These are phyloP conservation scores for Emydoidea blandingii DNA, from an alignment of 2,797 vertebrate species.

Conservation along the genomic window DNA sequence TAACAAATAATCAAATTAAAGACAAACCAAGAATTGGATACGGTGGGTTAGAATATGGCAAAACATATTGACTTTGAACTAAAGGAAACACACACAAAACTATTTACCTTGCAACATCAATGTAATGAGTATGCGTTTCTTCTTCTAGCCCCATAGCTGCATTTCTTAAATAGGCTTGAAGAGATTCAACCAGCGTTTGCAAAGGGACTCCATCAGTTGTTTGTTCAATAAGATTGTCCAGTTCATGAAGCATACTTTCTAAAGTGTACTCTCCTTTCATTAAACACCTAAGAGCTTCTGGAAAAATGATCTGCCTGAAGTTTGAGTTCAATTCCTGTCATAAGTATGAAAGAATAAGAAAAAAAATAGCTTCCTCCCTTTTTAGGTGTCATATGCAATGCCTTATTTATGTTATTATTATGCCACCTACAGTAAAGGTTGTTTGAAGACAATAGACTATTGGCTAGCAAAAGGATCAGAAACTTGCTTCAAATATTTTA, in stretches of 20 bases:
- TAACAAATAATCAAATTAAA: not conserved
- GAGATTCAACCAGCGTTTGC: conserved; percentile 89
- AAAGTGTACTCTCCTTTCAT: conserved; percentile 96
- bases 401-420: not conserved
- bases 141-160: conserved; percentile 90
- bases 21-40: not conserved
- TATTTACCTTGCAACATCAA: conserved; percentile 92
- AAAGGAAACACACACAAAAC: not conserved
- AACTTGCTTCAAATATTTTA: not conserved
- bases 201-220: conserved; percentile 92
- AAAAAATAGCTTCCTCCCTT: not conserved
- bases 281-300: conserved; percentile 95
- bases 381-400: not conserved
- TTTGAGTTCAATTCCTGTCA: conserved; percentile 96
- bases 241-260: conserved; percentile 93
- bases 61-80: not conserved
- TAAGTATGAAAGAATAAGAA: not conserved
- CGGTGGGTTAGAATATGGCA: not conserved
- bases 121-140: conserved; percentile 89
- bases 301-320: conserved; percentile 99
- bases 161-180: conserved; percentile 89
- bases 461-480: not conserved
- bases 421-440: fast-evolving
- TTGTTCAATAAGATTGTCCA: conserved; percentile 95
- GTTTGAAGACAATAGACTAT: not conserved